These are phyloP conservation scores for Aptenodytes forsteri DNA, from an alignment of 2,113 vertebrate genomes.

Conservation along the genomic window DNA sequence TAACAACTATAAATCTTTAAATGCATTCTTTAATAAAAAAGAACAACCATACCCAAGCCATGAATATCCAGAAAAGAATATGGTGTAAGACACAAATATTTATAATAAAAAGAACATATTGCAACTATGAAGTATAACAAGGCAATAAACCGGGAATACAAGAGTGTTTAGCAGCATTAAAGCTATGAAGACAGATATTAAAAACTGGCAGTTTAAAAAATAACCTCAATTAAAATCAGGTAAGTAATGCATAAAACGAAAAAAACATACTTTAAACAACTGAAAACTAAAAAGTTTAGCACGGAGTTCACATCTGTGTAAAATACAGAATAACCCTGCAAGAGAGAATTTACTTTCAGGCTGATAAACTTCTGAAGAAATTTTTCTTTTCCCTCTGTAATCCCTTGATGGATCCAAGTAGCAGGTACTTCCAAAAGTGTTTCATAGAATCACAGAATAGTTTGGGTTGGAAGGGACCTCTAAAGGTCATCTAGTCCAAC, in stretches of 20 bases:
- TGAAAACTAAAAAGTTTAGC: conserved; percentile 3
- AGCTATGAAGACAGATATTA: conserved; percentile 10
- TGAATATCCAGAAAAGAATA: not conserved
- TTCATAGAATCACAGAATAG: not conserved
- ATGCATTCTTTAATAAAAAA: not conserved
- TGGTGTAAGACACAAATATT: not conserved
- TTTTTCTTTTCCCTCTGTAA: not conserved
- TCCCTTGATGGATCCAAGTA: not conserved
- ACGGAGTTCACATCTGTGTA: not conserved
- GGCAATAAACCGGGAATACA: not conserved
- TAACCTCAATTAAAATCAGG: conserved; percentile 7
- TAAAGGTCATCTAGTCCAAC: no score
- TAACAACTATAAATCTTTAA: conserved; percentile 9
- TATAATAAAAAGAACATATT: conserved; percentile 13
- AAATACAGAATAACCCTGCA: not conserved
- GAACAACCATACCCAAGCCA: not conserved
- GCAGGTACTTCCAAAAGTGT: not conserved
- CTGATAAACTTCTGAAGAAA: conserved; percentile 12
- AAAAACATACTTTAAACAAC: not conserved
- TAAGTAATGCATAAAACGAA: not conserved
- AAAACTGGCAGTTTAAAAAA: conserved; percentile 18
- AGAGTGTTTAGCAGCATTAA: not conserved
- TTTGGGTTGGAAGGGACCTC: no score
- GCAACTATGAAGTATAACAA: not conserved
- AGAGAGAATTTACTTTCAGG: not conserved